Evolutionary conservation across 1,140 invertebrate species (phyloP), one percentile per base, ranked within the genome.

Genomic region (Diuraphis noxia): DNA sequence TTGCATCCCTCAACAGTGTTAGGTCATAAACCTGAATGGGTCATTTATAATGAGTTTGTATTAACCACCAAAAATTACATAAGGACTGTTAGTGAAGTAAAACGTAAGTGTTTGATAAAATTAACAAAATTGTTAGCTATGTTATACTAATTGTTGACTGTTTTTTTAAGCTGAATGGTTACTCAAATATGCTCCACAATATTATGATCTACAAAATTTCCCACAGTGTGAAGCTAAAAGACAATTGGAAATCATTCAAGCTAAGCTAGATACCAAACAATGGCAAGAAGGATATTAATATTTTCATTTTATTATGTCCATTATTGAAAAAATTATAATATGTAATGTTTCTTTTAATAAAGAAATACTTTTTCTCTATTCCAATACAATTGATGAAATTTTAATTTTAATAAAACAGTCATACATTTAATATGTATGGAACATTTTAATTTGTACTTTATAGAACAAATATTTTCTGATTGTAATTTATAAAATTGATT

Each of bases 11-110:
- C 98, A 85, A 99, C 98, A 34, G 99, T 98, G 94, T 95, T 99
- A 30, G 99, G 99, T 94, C 99, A 99, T 94, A 99, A 99, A 95
- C 99, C 99, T 7, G 99, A 99, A 94, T 99, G 99, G 99, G 99
- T 99, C 34, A 96, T 99, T 88, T 99, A 99, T 94, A 99, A 99
- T 94, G 99, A 99, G 95, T 99, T 99, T 94, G 99, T 99, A 46
- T 95, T 99, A 89, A 99, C 99, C 49, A 99, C 99, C 25, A 99
- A 99, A 94, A 99, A 99, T 94, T 99, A 99, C 94, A 99, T 99
- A 93, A 95, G 99, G 92, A 99, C 99, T 3, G 98, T 99, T 3
- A 99, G 98, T 6, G 99, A 99, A 94, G 98, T 99, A 88, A 99
- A 99, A 95, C 98, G 99, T 99, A 94, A 95, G 96, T 96, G 17